Base-by-base conservation (phyloP, 2,113 vertebrate genomes). In the Aptenodytes forsteri region DNA sequence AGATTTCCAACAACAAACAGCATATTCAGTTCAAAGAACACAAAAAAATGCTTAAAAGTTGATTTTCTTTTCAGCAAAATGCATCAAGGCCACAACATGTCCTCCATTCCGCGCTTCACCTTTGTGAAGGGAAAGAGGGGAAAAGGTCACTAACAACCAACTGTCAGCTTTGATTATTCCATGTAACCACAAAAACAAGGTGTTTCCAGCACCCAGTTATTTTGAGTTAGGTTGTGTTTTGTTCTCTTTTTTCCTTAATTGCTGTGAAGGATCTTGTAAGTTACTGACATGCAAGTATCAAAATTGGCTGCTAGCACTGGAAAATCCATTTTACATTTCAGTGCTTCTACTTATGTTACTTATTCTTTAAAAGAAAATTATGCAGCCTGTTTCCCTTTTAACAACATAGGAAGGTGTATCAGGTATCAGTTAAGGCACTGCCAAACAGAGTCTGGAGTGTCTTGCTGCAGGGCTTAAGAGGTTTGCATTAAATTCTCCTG, bases 301-400 rank as follows among this genome's bases (percentile, higher is more conserved):
- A 94, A 90, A 95, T 30, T 86, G 91, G 95, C 82, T 93, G 81
- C 93, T 70, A 91, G 78, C 81, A 67, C 58, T 80, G 95, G 94
- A 95, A 97, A 97, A 97, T 93, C 87, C 89, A 91, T 96, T 95
- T 93, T 95, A 91, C 84, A 97, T 95, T 90, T 93, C 93, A 96
- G 85, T 32, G 71, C 82, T 80, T 77, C 87, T 94, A 83, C 85
- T 96, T 89, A 70, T 3, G 29, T 80, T 91, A 47, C 91, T 94
- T 90, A 89, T 76, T 93, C 93, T 96, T 94, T 94, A 93, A 59
- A 92, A 93, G 87, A 93, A 94, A 96, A 94, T 96, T 83, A 97
- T 84, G 73, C 89, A 91, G 93, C 54, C 84, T 85, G 87, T 65
- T 97, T 95, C 61, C 56, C 83, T 97, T 91, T 89, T 66, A 96